Percentiles rank a stretch among this genome's conserved stretches.
Evolutionary conservation across 2,888 invertebrate genomes (phyloP).

Genomic region (Athripsodes cinereus): DNA sequence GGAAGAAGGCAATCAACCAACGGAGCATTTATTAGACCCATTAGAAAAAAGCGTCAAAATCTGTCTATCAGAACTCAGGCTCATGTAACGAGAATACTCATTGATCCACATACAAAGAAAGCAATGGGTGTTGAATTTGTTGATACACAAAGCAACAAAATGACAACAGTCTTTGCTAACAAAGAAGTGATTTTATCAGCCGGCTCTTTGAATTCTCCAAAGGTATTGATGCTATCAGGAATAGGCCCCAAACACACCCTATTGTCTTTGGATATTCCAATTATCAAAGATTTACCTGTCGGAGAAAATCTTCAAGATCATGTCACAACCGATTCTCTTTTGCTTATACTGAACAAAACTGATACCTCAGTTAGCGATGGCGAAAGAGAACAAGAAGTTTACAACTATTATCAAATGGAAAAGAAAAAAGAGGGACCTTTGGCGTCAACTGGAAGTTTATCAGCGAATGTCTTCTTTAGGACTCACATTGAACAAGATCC

Average conservation of each 20-base stretch:
- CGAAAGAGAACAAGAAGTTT: slow-evolving; percentile 41
- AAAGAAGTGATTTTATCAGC: slow-evolving; percentile 59
- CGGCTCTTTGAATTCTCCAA: slow-evolving; percentile 57
- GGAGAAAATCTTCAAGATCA: slow-evolving; percentile 73
- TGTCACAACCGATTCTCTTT: slow-evolving; percentile 56
- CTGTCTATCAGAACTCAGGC: slow-evolving; percentile 48
- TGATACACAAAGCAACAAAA: slow-evolving; percentile 43
- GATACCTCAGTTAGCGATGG: slow-evolving; percentile 42
- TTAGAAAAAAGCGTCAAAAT: slow-evolving; percentile 49
- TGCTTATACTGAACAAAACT: slow-evolving; percentile 51
- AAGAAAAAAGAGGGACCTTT: slow-evolving; percentile 48
- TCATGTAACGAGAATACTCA: slow-evolving; percentile 51
- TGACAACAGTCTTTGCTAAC: slow-evolving; percentile 42
- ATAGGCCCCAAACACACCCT: slow-evolving; percentile 57
- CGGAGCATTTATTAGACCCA: slow-evolving; percentile 60
- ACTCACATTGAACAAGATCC: slow-evolving; percentile 45
- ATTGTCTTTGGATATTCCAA: slow-evolving; percentile 44
- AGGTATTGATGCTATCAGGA: slow-evolving; percentile 59
- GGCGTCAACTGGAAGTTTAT: slow-evolving; percentile 49
- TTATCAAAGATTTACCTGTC: slow-evolving; percentile 60
- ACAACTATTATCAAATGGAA: slow-evolving; percentile 40
- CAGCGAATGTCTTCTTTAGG: slow-evolving; percentile 55
- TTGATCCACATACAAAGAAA: slow-evolving; percentile 48
- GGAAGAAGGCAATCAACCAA: slow-evolving; percentile 59
- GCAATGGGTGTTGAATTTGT: slow-evolving; percentile 49